These are phyloP conservation scores for Lasioglossum zephyrum DNA, from an alignment of 2,888 invertebrate genomes.

Conservation along the genomic window DNA sequence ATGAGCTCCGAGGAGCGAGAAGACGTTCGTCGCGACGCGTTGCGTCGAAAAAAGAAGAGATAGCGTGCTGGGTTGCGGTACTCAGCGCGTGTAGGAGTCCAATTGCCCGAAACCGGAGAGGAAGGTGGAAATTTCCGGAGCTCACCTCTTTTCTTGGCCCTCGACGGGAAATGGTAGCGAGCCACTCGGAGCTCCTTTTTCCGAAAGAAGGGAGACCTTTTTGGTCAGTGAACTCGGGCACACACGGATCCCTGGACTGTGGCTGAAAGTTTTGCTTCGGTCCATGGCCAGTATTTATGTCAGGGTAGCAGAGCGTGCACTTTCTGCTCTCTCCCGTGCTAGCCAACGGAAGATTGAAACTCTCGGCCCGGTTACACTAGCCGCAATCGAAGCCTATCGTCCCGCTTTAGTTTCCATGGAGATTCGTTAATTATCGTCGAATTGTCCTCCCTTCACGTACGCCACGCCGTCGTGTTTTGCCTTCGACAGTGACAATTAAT, in stretches of 20 bases:
- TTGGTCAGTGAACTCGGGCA: slow-evolving; percentile 41
- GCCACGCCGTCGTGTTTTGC: neutral
- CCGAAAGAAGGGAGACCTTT: slow-evolving; percentile 40
- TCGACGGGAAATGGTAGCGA: slow-evolving; percentile 50
- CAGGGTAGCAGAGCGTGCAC: slow-evolving; percentile 51
- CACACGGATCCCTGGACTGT: slow-evolving; percentile 33
- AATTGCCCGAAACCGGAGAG: slow-evolving; percentile 58
- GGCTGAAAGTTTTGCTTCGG: slow-evolving; percentile 45
- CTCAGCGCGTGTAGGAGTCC: slow-evolving; percentile 43
- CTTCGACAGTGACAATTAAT: neutral
- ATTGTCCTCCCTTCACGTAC: neutral
- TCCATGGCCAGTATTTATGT: slow-evolving; percentile 54
- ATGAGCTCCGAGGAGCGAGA: neutral
- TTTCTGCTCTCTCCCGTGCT: slow-evolving; percentile 38
- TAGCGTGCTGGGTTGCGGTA: slow-evolving; percentile 53
- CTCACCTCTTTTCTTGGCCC: slow-evolving; percentile 45
- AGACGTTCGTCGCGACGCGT: neutral
- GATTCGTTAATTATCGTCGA: slow-evolving; percentile 32
- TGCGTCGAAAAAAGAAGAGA: slow-evolving; percentile 24
- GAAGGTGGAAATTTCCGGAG: slow-evolving; percentile 55
- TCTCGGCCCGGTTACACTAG: neutral
- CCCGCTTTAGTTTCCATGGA: neutral
- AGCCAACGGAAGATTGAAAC: slow-evolving; percentile 52
- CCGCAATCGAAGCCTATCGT: slow-evolving; percentile 38
- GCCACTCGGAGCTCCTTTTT: slow-evolving; percentile 51